Conservation (phyloP, 2,113 vertebrate genomes). For the Geothlypis trichas region DNA sequence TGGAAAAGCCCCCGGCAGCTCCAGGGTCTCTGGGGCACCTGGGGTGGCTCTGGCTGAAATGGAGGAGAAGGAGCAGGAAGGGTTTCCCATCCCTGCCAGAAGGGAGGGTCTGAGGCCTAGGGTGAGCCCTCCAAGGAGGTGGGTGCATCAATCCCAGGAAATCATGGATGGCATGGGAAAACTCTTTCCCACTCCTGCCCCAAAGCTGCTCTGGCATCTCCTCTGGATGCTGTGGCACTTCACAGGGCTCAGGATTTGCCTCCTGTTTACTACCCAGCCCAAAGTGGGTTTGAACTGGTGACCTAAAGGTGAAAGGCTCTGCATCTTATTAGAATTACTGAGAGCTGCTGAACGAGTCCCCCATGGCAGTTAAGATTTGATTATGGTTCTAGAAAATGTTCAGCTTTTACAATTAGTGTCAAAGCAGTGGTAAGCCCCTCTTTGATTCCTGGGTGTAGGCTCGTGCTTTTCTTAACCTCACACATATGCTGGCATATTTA, state of each 20-base stretch:
- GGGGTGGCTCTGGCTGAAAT: not conserved
- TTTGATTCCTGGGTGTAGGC: conserved; percentile 71
- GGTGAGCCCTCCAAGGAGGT: not conserved
- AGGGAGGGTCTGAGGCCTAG: not conserved
- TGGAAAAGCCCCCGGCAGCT: not conserved
- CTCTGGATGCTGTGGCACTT: not conserved
- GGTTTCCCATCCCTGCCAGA: not conserved
- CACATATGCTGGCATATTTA: conserved; percentile 70
- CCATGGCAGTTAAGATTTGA: conserved; percentile 56
- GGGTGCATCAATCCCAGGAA: not conserved
- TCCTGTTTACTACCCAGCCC: not conserved
- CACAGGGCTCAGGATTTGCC: accelerated
- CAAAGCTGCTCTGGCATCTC: not conserved
- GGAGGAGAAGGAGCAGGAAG: not conserved
- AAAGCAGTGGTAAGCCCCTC: conserved; percentile 58
- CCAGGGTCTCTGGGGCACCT: not conserved
- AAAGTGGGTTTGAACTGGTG: conserved; percentile 47
- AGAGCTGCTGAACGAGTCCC: conserved; percentile 45
- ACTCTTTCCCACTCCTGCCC: not conserved
- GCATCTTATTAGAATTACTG: conserved; percentile 57
- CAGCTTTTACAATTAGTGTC: conserved; percentile 63
- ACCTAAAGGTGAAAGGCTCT: conserved; percentile 65
- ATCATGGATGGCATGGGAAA: not conserved
- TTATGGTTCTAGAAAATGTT: conserved; percentile 58
- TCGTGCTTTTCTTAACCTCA: conserved; percentile 71